phyloP scores from a whole-genome alignment of 1,140 invertebrate species.

The Hylaeus anthracinus region DNA sequence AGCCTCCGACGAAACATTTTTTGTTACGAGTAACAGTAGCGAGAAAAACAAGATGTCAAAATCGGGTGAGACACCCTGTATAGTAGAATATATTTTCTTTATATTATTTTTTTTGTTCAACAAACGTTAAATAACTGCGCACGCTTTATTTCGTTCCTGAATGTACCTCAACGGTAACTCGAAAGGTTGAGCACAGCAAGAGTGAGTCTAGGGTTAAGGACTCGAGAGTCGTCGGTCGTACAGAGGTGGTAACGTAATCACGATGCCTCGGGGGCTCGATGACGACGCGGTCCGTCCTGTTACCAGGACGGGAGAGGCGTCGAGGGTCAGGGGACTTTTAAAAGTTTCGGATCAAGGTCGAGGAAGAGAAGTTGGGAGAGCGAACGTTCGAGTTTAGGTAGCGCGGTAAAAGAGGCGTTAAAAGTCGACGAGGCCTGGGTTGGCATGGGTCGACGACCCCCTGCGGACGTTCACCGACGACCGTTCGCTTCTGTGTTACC shows the following conservation, averaged over 20 bases:
- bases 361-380: background rate
- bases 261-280: constrained; percentile 11
- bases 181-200: no score
- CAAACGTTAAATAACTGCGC: no score
- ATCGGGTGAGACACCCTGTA: no score
- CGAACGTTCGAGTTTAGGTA: constrained; percentile 6
- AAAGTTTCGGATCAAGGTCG: constrained; percentile 51
- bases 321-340: constrained; percentile 2
- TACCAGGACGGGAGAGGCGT: constrained; percentile 12
- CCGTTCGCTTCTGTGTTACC: constrained; percentile 64
- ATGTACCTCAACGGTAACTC: no score
- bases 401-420: constrained; percentile 29
- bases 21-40: no score
- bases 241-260: constrained; percentile 20
- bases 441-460: constrained; percentile 75
- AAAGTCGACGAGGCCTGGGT: constrained; percentile 23
- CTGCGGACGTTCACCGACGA: constrained; percentile 79
- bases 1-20: no score
- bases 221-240: constrained; percentile 13
- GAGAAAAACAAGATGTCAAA: no score
- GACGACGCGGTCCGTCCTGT: constrained; percentile 23
- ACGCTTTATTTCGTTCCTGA: no score
- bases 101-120: no score
- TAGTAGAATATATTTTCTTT: no score
- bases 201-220: no score